These are phyloP conservation scores for Lutjanus erythropterus DNA, from an alignment of 2,113 vertebrate genomes.

Conservation along the genomic window DNA sequence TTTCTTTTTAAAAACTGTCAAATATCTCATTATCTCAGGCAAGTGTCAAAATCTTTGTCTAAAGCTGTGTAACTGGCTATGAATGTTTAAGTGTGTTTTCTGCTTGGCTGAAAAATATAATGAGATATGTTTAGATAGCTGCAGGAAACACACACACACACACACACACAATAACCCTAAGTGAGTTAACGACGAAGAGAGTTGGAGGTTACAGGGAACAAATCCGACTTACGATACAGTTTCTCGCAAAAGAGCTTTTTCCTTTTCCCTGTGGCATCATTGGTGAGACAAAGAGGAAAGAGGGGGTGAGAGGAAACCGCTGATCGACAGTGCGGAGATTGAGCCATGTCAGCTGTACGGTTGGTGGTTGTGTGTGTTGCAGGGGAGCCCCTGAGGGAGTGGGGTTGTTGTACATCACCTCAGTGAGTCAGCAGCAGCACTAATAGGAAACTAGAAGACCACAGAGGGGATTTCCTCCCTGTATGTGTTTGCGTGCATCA, in stretches of 20 bases:
- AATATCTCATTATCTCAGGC: background rate
- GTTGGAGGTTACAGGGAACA: background rate
- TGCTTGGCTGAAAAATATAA: background rate
- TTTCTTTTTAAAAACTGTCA: background rate
- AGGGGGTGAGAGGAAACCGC: conserved; percentile 31
- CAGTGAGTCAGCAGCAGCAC: conserved; percentile 32
- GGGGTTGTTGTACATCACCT: background rate
- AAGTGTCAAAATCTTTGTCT: background rate
- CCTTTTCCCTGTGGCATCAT: background rate
- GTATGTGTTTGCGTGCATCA: background rate
- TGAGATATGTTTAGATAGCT: background rate
- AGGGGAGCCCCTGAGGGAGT: conserved; percentile 24
- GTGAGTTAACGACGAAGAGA: background rate
- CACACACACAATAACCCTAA: background rate
- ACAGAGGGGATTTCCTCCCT: conserved; percentile 33
- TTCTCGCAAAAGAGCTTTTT: background rate
- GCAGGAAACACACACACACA: background rate
- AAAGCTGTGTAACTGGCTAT: background rate
- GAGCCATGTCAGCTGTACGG: conserved; percentile 9
- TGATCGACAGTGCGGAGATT: background rate
- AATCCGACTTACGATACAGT: background rate
- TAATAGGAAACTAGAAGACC: conserved; percentile 15
- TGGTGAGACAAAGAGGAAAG: conserved; percentile 4
- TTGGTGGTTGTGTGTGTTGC: conserved; percentile 6
- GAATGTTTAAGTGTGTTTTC: background rate